phyloP scores from a whole-genome alignment of 2,888 invertebrate genomes.

The Synanthedon vespiformis region DNA sequence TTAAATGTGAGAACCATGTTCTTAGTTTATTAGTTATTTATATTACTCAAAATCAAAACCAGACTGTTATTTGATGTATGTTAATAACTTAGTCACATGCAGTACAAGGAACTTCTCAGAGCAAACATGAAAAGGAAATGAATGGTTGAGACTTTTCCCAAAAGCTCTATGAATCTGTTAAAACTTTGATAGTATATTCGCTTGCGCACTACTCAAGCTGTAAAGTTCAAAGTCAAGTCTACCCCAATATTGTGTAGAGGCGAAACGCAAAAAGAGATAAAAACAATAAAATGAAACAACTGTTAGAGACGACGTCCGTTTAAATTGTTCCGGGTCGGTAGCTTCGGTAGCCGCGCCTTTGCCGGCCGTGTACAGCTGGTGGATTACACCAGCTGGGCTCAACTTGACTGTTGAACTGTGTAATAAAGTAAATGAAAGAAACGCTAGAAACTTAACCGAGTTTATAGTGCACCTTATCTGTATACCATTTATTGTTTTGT shows the following conservation, averaged over 20 bases:
- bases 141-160: too few species aligned
- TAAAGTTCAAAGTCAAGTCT: not conserved
- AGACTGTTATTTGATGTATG: too few species aligned
- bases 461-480: too few species aligned
- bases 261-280: not conserved
- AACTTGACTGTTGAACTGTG: constrained; percentile 1
- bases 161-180: too few species aligned
- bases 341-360: constrained; percentile 8
- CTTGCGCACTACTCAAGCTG: not conserved
- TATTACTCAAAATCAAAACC: too few species aligned
- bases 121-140: too few species aligned
- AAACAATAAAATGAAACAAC: not conserved
- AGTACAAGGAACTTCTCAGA: too few species aligned
- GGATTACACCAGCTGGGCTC: constrained; percentile 3
- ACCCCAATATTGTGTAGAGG: not conserved
- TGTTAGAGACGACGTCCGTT: constrained; percentile 14
- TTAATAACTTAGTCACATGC: too few species aligned
- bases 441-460: too few species aligned
- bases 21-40: too few species aligned
- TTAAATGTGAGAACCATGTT: too few species aligned
- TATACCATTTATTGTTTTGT: too few species aligned
- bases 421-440: not conserved
- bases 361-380: constrained; percentile 10
- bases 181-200: not conserved
- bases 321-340: constrained; percentile 20